phyloP scores from a whole-genome alignment of 2,113 vertebrate species.

The Melanerpes formicivorus region DNA sequence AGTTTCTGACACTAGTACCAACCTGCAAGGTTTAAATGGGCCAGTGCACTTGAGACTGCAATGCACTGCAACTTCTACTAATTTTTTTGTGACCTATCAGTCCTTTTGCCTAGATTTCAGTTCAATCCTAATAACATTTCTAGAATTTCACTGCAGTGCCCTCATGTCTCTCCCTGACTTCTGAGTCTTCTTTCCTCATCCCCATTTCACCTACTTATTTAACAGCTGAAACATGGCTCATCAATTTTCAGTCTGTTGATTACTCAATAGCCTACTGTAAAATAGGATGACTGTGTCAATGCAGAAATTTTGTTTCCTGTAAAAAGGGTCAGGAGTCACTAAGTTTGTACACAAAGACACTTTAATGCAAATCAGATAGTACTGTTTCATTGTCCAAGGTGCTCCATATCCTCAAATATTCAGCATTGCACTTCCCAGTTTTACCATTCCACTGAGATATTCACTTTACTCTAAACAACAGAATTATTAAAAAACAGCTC shows the following conservation, averaged over 20 bases:
- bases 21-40: not conserved
- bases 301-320: not conserved
- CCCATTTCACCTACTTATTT: not conserved
- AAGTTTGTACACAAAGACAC: constrained; percentile 37
- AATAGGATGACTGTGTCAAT: not conserved
- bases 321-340: constrained; percentile 28
- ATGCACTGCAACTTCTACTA: not conserved
- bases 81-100: not conserved
- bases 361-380: constrained; percentile 52
- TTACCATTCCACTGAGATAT: constrained; percentile 7
- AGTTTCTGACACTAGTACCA: not conserved
- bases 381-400: not conserved
- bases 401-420: not conserved
- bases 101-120: not conserved
- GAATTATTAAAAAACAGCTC: not conserved
- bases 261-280: not conserved
- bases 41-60: not conserved
- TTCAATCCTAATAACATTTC: not conserved
- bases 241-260: not conserved
- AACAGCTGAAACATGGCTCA: not conserved
- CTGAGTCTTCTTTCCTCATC: not conserved
- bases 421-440: not conserved
- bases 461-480: not conserved
- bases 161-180: not conserved
- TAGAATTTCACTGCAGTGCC: not conserved